Evolutionary conservation across 2,888 invertebrate species (phyloP), one percentile per base, ranked within the genome.

Genomic region (Deladenus siricidicola): DNA sequence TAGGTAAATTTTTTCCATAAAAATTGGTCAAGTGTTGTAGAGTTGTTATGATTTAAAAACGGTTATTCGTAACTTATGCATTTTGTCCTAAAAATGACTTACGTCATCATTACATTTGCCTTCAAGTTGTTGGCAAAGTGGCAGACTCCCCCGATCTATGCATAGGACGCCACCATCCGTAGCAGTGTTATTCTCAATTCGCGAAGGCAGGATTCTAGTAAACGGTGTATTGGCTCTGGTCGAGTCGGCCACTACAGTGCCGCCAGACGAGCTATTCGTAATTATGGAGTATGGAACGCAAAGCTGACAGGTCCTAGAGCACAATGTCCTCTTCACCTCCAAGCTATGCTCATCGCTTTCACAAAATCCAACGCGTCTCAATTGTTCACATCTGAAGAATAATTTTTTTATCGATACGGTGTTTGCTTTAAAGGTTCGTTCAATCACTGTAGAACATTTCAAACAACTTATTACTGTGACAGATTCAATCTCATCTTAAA

Each of bases 291-390:
- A 50, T 8, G 28, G 50, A 28, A 50, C 19, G 26, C 50, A 50
- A 26, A 50, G 50, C 23, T 28, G 21, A 28, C 50, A 50, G 29
- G 50, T 50, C 3, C 28, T 30, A 29, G 50, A 26, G 26, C 50
- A 50, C 8, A 50, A 26, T 28, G 50, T 50, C 30, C 50, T 23
- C 30, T 50, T 50, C 19, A 50, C 30, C 28, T 23, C 50, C 28
- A 26, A 21, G 6, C 28, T 21, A 4, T 50, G 50, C 4, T 50
- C 50, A 28, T 50, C 50, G 50, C 50, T 50, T 50, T 50, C 50
- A 50, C 50, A 50, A 6, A 50, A 50, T 19, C 50, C 50, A 21
- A 50, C 30, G 14, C 50, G 50, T 14, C 28, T 26, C 28, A 50
- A 30, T 30, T 50, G 28, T 19, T 50, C 50, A 30, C 50, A 50